phyloP scores from a whole-genome alignment of 1,140 invertebrate genomes.

The Pseudomyrmex concolor region DNA sequence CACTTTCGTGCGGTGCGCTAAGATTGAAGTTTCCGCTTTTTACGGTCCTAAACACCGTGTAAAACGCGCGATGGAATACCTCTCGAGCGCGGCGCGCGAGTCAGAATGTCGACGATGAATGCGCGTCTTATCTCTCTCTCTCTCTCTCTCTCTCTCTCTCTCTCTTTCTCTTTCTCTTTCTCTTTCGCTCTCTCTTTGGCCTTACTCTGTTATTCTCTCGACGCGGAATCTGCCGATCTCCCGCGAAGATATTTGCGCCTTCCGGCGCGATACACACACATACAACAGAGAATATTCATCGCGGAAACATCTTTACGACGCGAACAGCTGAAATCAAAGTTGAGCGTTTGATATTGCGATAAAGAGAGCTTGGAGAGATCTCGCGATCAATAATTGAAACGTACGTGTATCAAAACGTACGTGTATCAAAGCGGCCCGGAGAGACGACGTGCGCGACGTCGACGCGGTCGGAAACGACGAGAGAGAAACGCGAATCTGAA shows the following conservation, averaged over 20 bases:
- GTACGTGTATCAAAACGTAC: neutral
- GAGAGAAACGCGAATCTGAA: slow-evolving; percentile 18
- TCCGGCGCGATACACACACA: neutral
- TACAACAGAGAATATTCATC: neutral
- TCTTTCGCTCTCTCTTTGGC: too few relatives aligned
- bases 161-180: neutral
- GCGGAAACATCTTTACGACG: neutral
- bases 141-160: neutral
- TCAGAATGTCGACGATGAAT: neutral
- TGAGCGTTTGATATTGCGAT: slow-evolving; percentile 3
- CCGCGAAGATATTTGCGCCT: neutral
- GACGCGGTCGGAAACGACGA: slow-evolving; percentile 2
- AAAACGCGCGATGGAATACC: neutral
- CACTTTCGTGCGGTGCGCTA: neutral
- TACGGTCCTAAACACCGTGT: neutral
- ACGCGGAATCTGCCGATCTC: neutral
- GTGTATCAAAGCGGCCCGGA: too few relatives aligned
- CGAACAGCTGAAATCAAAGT: neutral
- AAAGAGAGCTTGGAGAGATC: neutral
- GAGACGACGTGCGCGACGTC: neutral
- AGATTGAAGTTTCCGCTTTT: slow-evolving; percentile 13
- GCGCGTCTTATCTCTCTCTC: neutral
- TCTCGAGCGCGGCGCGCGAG: neutral
- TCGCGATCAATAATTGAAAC: slow-evolving; percentile 18
- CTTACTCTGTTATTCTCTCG: neutral